phyloP scores from a whole-genome alignment of 2,888 invertebrate genomes.

The Trachelus stipa region DNA sequence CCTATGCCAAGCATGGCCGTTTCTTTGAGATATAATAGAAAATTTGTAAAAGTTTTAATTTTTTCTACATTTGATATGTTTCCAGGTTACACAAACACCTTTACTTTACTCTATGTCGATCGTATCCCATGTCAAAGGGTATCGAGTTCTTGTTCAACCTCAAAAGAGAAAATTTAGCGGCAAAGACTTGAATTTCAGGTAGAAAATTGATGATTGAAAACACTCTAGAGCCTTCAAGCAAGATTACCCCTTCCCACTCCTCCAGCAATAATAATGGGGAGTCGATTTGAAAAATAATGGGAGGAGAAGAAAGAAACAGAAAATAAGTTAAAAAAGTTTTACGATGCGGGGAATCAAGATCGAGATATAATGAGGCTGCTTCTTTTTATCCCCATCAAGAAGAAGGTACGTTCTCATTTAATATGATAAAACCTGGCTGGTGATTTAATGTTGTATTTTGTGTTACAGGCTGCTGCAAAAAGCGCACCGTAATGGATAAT shows the following conservation, averaged over 20 bases:
- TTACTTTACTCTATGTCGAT: no score
- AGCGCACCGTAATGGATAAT: not conserved
- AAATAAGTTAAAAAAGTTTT: not conserved
- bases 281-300: not conserved
- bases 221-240: not conserved
- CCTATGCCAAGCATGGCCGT: no score
- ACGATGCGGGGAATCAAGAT: not conserved
- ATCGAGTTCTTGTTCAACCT: not conserved
- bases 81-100: no score
- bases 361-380: not conserved
- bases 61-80: no score
- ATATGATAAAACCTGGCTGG: not conserved
- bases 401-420: not conserved
- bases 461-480: not conserved
- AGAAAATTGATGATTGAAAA: not conserved
- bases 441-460: not conserved
- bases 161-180: not conserved
- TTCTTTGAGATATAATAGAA: no score
- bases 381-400: not conserved
- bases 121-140: no score
- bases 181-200: not conserved
- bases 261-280: not conserved
- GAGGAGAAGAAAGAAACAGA: not conserved
- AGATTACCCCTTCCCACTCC: not conserved
- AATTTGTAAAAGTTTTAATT: no score